Evolutionary conservation across 2,888 invertebrate genomes (phyloP), one percentile per base, ranked within the genome.

Genomic region (Atethmia centrago): DNA sequence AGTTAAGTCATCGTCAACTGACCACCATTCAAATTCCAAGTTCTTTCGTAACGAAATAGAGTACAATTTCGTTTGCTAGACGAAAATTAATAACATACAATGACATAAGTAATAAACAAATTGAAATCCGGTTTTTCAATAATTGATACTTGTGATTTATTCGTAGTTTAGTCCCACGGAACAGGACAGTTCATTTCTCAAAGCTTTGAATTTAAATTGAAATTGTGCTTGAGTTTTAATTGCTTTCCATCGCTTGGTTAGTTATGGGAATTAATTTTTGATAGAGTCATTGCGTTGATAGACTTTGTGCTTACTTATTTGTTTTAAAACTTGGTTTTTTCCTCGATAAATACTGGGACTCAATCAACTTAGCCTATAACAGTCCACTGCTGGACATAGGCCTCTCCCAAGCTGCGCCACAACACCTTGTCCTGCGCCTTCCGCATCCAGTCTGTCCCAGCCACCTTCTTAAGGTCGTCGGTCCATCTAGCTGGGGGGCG

Each of bases 101-200:
- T 85, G 82, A 82, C 75, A 87, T 77, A 77, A 49, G 77, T 84
- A 79, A 83, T 81, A 81, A 79, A 81, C 61, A 69, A 75, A 86
- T 84, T 81, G 62, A 77, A 85, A 79, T 82, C 87, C 77, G 85
- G 86, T 81, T 87, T 75, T 86, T 72, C 4, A 77, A 61, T 79
- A 74, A 79, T 77, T 75, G 64, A 75, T 61, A 59, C n/a, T 81
- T 77, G 73, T 79, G 70, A 87, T 86, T 86, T 85, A 84, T 80
- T 59, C 69, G 56, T 67, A 47, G 40, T 74, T 77, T 42, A 36
- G 71, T 85, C 74, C 69, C 77, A 82, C 67, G 78, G 77, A 67
- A 55, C 67, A 68, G 56, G 76, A 74, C 55, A 77, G 81, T 76
- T 77, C 25, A 80, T 80, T 79, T 78, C 77, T 78, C 62, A n/a